Conservation (phyloP, 2,888 invertebrate species). For the Mythimna impura region DNA sequence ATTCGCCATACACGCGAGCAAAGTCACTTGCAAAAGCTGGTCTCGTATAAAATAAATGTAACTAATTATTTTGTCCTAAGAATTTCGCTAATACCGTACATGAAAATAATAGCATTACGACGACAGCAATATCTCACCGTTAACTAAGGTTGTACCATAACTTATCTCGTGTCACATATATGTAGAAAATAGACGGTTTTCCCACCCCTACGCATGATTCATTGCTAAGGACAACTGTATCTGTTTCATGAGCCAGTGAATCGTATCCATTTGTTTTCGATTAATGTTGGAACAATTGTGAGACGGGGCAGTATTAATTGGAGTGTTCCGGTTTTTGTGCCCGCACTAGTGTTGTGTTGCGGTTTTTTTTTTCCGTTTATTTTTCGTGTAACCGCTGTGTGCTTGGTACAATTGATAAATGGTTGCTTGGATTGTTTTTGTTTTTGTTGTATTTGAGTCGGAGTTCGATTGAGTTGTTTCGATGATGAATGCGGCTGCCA, state of each 20-base stretch:
- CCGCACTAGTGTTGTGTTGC: conserved; percentile 54
- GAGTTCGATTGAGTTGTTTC: conserved; percentile 22
- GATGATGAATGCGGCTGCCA: conserved; percentile 7
- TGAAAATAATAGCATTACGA: conserved; percentile 39
- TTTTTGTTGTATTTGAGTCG: conserved; percentile 14
- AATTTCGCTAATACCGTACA: conserved; percentile 22
- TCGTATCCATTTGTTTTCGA: conserved; percentile 71
- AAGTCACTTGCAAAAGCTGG: background rate
- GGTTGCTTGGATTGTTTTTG: conserved; percentile 14
- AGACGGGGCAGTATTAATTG: conserved; percentile 76
- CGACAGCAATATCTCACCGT: conserved; percentile 49
- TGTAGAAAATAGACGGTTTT: conserved; percentile 56
- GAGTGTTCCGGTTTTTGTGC: conserved; percentile 79
- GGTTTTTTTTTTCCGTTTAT: conserved; percentile 42
- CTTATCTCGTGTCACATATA: conserved; percentile 58
- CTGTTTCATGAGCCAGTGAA: conserved; percentile 69
- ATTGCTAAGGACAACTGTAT: conserved; percentile 65
- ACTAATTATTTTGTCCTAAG: conserved; percentile 42
- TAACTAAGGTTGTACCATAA: conserved; percentile 54
- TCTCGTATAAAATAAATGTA: conserved; percentile 26
- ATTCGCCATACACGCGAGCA: background rate
- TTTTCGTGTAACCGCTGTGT: conserved; percentile 52
- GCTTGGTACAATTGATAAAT: conserved; percentile 53
- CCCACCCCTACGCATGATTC: conserved; percentile 65
- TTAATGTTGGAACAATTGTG: conserved; percentile 73